These are phyloP conservation scores for Osmerus mordax DNA, from an alignment of 2,113 vertebrate species.

Conservation along the genomic window DNA sequence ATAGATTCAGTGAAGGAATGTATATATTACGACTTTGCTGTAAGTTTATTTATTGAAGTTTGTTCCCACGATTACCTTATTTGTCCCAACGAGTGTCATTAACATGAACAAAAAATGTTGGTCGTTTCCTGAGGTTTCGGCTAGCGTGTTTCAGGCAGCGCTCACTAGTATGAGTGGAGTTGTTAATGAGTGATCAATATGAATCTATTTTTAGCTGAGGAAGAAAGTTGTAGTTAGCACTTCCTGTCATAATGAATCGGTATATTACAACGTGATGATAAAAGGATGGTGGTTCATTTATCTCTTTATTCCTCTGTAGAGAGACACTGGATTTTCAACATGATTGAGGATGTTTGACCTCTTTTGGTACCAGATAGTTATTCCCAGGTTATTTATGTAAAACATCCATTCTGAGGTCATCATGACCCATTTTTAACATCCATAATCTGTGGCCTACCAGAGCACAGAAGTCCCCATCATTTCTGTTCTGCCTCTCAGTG, in stretches of 20 bases:
- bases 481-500: background rate
- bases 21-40: background rate
- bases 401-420: background rate
- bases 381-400: too few relatives aligned
- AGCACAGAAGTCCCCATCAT: background rate
- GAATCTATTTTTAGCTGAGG: constrained; percentile 7
- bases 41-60: too few relatives aligned
- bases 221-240: constrained; percentile 9
- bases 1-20: too few relatives aligned
- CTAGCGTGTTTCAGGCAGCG: background rate
- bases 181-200: constrained; percentile 46
- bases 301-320: background rate
- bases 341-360: background rate
- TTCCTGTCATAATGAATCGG: background rate
- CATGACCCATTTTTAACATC: constrained; percentile 7
- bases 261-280: background rate
- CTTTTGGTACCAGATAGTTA: background rate
- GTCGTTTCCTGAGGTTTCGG: background rate
- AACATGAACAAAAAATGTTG: too few relatives aligned
- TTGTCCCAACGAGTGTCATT: too few relatives aligned
- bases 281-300: too few relatives aligned
- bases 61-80: too few relatives aligned
- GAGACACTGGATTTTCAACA: background rate
- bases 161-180: background rate
- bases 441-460: background rate